Conservation (phyloP, 2,888 invertebrate genomes). For the Cepaea hortensis region DNA sequence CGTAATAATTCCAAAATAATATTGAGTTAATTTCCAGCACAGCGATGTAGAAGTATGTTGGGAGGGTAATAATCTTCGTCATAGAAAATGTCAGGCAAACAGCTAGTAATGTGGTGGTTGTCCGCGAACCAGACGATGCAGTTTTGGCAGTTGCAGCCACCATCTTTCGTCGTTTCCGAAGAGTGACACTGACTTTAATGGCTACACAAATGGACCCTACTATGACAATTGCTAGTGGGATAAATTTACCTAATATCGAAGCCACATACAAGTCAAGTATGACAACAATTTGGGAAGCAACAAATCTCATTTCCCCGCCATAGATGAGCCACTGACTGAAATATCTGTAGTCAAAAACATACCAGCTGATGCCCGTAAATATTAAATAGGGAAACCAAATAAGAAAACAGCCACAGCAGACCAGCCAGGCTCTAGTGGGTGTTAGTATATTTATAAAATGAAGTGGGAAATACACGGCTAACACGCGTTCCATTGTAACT, state of each 20-base stretch:
- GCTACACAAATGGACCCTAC: conserved; percentile 4
- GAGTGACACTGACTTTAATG: neutral
- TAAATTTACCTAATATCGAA: conserved; percentile 12
- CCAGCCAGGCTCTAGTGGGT: conserved; percentile 14
- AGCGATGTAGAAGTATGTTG: neutral
- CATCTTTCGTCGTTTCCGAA: conserved; percentile 7
- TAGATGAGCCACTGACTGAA: no score
- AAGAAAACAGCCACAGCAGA: neutral
- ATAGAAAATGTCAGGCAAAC: neutral
- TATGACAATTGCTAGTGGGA: neutral
- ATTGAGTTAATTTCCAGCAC: neutral
- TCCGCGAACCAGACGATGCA: conserved; percentile 5
- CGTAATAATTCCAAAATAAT: neutral
- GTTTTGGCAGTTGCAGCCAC: conserved; percentile 1
- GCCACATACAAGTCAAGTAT: neutral
- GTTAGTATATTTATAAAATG: conserved; percentile 23
- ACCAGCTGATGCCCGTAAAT: neutral
- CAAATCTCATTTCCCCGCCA: neutral
- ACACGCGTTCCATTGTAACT: neutral
- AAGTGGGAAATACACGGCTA: conserved; percentile 26
- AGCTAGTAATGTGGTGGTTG: conserved; percentile 4
- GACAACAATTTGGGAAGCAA: neutral
- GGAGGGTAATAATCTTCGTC: neutral
- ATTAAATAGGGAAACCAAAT: conserved; percentile 16
- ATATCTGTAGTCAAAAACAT: neutral